Base-by-base conservation (phyloP, 2,113 vertebrate genomes). In the Scophthalmus maximus region DNA sequence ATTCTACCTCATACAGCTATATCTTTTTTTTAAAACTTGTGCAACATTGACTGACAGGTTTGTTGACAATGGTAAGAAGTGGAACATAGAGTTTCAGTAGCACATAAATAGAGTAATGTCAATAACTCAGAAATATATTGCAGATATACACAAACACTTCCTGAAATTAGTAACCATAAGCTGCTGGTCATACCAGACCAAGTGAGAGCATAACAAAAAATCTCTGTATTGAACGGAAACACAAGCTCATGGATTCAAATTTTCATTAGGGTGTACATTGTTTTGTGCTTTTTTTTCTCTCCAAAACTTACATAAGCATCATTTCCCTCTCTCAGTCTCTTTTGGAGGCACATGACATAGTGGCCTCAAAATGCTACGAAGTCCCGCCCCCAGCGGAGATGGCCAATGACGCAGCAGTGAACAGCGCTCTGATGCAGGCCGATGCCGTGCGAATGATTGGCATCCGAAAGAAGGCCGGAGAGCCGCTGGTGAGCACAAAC, bases 401-500 rank as follows among this genome's bases (percentile, higher is more conserved):
- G 59, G 88, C 94, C 85, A 96, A 96, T 71, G 95, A 95, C 29
- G 93, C 94, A 9, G 85, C 94, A 14, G 88, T 90, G 47, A 93
- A 92, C 85, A 92, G 25, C 52, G 96, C 97, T 34, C 89, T 96
- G 68, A 93, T 98, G 91, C 96, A 97, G 36, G 96, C 96, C 0
- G 97, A 99, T 76, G 97, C 97, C 20, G 97, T 99, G 83, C 95
- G 98, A 82, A 99, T 99, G 93, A 97, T 99, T 73, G 97, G 98
- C 75, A 98, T 99, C 92, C 95, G 96, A 88, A 99, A 98, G 93
- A 97, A 95, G 93, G 97, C 96, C 11, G 96, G 96, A 53, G 98
- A 98, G 73, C 97, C 98, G 1, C 81, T 99, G 95, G 98, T 99
- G 78, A 94, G 95, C 32, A 1, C 57, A 49, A 25, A 18, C 47